Base-by-base conservation (phyloP, 2,113 vertebrate genomes). In the Reinhardtius hippoglossoides region DNA sequence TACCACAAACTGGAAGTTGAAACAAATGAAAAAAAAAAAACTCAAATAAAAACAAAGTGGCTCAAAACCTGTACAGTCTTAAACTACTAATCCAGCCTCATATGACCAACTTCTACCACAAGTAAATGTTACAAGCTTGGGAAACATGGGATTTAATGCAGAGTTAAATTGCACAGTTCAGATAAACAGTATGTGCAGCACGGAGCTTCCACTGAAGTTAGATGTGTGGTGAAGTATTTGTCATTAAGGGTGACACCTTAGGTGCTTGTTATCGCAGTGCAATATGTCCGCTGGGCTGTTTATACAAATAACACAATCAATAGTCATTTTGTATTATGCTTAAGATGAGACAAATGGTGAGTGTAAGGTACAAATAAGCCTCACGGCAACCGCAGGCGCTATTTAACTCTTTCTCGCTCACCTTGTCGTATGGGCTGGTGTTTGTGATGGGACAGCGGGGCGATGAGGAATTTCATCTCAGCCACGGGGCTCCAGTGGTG, bases 401-500 rank as follows among this genome's bases (percentile, higher is more conserved):
- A 16, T 70, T 8, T 48, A 31, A 37, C 8, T 5, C 12, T 31
- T 6, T 31, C 31, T 8, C 6, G 37, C 96, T 96, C 88, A 99
- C 97, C 97, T 88, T 95, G 95, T 40, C 93, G 95, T 89, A 99
- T 97, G 66, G 97, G 95, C 71, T 97, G 96, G 81, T 93, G 95
- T 86, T 96, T 98, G 27, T 93, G 95, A 87, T 96, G 97, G n/a
- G 96, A 95, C 84, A 97, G 91, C 1, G 98, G 98, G 0, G 96
- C 93, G 1, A 99, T 90, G 0, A 99, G 95, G 93, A 99, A 99
- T 82, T 91, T 96, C 55, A 96, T 97, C 93, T 99, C 98, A 0
- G 97, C 98, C 61, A 99, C 95, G 0, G 97, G 96, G 23, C 95
- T 96, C 98, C 98, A 99, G 92, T 96, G 98, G 80, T 99, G 97